Evolutionary conservation across 2,888 invertebrate species (phyloP), one percentile per base, ranked within the genome.

Genomic region (Cosmia trapezina): DNA sequence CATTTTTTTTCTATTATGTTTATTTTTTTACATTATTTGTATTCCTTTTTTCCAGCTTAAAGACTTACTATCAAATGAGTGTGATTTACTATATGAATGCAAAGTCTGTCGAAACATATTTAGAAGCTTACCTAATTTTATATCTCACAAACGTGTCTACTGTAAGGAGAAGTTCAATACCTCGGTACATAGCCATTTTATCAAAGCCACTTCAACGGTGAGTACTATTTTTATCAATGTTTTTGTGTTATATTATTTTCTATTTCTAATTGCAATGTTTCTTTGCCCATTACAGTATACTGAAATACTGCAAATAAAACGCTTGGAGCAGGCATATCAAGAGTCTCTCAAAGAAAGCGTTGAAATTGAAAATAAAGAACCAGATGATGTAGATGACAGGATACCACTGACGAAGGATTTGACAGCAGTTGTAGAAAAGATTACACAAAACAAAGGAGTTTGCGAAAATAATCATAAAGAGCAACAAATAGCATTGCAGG

Each of bases 61-160:
- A 84, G 96, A 97, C 84, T 95, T 98, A 68, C 95, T 99, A 51
- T 95, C 97, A 49, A 97, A 98, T 89, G 99, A 99, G 95, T 99
- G 99, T 96, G 98, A 98, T 91, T 94, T 99, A 73, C 97, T 99
- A 87, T 98, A 98, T 93, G 99, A 99, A 93, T 99, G 99, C 93
- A 98, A 98, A 92, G 97, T 98, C 33, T 99, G 99, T 90, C 97
- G 98, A 51, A 98, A 98, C 89, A 96, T 99, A 88, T 99, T 98
- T 91, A 97, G 99, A 85, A 98, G 98, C 91, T 95, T 99, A 81
- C 97, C 98, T 22, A 99, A 99, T 94, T 98, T 99, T 90, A 97
- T 99, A 84, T 97, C 98, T 51, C 99, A 99, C 92, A 99, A 99
- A 94, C 96, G 98, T 75, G 97, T 97, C 54, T 99, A 98, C 91